Evolutionary conservation across 2,797 vertebrate species (phyloP), one percentile per base, ranked within the genome.

Genomic region (Falco naumanni): DNA sequence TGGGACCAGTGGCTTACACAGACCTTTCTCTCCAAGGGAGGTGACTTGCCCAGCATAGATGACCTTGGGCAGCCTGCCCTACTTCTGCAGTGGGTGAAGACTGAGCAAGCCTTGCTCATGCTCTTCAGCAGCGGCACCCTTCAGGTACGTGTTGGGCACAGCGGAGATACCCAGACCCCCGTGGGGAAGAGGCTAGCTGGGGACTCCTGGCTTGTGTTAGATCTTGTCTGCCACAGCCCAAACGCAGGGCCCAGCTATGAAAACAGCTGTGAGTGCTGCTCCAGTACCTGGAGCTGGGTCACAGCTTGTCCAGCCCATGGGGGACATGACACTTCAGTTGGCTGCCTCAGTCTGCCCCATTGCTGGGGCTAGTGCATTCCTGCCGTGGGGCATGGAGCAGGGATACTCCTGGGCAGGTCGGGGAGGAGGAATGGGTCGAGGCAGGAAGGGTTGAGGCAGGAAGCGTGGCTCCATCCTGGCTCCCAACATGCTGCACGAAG

Each of bases 51-150:
- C 79, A 98, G 98, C 77, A 94, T 98, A 56, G 98, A 98, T 71
- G 98, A 98, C 76, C 66, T 95, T 0, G 97, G 98, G 51, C 91
- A 97, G 28, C 95, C 97, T 4, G 95, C 97, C 4, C 97, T 98
- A 1, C 98, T 99, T 54, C 97, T 99, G 79, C 99, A 99, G 97
- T 99, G 99, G 99, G 98, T 99, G 96, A 99, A 99, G 97, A 99
- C 99, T 0, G 99, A 99, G 78, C 99, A 99, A 71, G 99, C 99
- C 61, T 98, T 99, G 43, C 98, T 99, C 63, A 99, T 99, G 99
- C 98, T 99, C 57, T 99, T 99, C 96, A 99, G 98, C 97, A 99
- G 97, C 12, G 99, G 99, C 82, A 99, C 99, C 25, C 97, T 99
- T 79, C 99, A 99, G 99, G 99, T 99, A 93, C 54, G 90, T 59